These are phyloP conservation scores for Ornithoptera alexandrae DNA, from an alignment of 2,888 invertebrate genomes.

Conservation along the genomic window DNA sequence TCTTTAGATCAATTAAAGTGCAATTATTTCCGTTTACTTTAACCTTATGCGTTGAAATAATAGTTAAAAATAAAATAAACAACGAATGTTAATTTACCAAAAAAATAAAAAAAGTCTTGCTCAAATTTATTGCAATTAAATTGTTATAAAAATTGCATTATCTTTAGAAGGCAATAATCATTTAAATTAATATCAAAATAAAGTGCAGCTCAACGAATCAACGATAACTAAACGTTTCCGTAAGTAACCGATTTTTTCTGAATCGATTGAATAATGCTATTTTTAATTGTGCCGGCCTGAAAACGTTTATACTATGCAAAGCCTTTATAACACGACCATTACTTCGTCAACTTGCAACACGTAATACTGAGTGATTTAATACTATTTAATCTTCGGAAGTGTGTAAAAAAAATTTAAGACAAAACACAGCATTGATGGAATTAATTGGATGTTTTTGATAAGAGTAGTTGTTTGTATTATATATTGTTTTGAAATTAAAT, in stretches of 20 bases:
- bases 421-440: constrained; percentile 50
- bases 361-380: constrained; percentile 13
- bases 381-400: constrained; percentile 74
- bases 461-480: constrained; percentile 10
- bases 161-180: background rate
- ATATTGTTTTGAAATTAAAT: constrained; percentile 17
- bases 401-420: constrained; percentile 82
- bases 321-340: constrained; percentile 10
- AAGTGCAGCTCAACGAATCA: background rate
- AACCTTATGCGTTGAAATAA: too few species aligned
- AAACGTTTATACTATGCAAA: constrained; percentile 18
- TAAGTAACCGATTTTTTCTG: background rate
- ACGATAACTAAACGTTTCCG: background rate
- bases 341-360: constrained; percentile 2
- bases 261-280: too few species aligned
- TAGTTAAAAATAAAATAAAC: too few species aligned
- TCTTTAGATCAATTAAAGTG: too few species aligned
- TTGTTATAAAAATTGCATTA: too few species aligned
- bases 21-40: too few species aligned
- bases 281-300: background rate
- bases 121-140: too few species aligned
- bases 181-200: background rate
- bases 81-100: too few species aligned
- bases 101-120: too few species aligned
- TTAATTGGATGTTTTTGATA: constrained; percentile 45